Base-by-base conservation (phyloP, 2,797 vertebrate species). In the Zenarchopterus dispar region DNA sequence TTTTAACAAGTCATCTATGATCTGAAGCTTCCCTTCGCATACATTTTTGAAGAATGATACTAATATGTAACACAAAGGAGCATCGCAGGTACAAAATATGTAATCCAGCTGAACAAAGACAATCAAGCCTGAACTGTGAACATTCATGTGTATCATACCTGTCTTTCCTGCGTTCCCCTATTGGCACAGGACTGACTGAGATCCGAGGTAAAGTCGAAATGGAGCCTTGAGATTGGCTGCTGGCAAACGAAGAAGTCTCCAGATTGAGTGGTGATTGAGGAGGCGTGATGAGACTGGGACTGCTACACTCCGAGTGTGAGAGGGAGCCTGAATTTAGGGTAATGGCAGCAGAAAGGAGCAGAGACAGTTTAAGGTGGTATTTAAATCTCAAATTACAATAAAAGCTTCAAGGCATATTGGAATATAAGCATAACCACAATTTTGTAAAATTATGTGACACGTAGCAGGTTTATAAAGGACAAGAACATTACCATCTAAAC, bases 281-380 rank as follows among this genome's bases (percentile, higher is more conserved):
- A 61, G 97, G 97, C 1, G 97, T 98, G 89, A 96, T 94, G 83
- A 97, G 90, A 79, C 95, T 95, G 75, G 96, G 95, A 75, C 95
- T 97, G 93, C 96, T 98, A 80, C 97, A 97, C 81, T 98, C 97
- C 0, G 96, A 98, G 68, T 97, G 95, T 0, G 97, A 96, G 78
- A 97, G 81, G 1, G 96, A 98, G 17, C 96, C 96, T 99, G 84
- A 3, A 49, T 78, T 64, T 39, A 46, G 42, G 17, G 8, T 55
- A n/a, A 26, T 42, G 66, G 21, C 4, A 57, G 59, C 23, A 78
- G 43, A 67, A 52, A 54, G 10, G 4, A 48, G 72, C 5, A 59
- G 13, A 53, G 26, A 1, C 18, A 19, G 33, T 13, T 6, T 11
- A 13, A 62, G 8, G 33, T 63, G 6, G 60, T 2, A 48, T 43